phyloP scores from a whole-genome alignment of 2,888 invertebrate species.

The Latrodectus hesperus region DNA sequence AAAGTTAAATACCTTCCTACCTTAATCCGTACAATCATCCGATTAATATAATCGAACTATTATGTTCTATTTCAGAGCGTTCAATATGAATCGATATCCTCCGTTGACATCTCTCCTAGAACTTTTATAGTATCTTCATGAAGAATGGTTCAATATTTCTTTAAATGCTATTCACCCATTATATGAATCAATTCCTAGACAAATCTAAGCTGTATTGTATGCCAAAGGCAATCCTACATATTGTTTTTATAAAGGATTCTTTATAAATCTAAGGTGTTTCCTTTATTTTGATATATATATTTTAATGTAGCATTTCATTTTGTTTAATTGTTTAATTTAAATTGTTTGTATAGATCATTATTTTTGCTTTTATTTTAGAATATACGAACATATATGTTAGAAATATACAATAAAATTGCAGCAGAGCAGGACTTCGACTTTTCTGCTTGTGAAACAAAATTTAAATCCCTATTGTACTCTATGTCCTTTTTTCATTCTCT shows the following conservation, averaged over 20 bases:
- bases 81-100: no score
- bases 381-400: slow-evolving; percentile 42
- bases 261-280: neutral
- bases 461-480: slow-evolving; percentile 81
- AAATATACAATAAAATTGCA: slow-evolving; percentile 30
- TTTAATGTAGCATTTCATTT: neutral
- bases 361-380: slow-evolving; percentile 29
- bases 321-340: neutral
- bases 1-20: no score
- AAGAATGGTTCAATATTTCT: no score
- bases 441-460: slow-evolving; percentile 19
- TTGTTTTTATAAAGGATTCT: neutral
- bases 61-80: no score
- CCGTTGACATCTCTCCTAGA: no score
- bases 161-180: no score
- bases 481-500: slow-evolving; percentile 91
- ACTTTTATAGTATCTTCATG: no score
- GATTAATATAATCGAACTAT: no score
- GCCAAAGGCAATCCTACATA: neutral
- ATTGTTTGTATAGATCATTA: neutral
- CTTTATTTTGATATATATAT: neutral
- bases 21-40: no score
- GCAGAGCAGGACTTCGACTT: slow-evolving; percentile 4
- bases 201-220: no score
- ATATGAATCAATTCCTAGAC: no score